A percentile compares a stretch with the other conserved stretches of the same genome.
Evolutionary conservation across 1,140 invertebrate genomes (phyloP).

Genomic region (Caligus rogercresseyi): DNA sequence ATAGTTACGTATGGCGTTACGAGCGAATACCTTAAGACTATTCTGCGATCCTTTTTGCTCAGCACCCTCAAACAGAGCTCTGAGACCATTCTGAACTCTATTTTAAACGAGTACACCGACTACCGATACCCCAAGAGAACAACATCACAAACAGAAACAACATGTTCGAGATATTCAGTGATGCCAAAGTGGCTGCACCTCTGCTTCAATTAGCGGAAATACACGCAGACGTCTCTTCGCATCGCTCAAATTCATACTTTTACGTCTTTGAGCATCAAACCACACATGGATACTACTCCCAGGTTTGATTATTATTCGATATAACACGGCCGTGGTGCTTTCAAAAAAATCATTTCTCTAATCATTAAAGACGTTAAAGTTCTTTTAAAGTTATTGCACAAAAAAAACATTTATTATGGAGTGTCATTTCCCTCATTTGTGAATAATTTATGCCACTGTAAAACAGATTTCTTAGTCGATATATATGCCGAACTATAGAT

Average conservation of each 20-base stretch:
- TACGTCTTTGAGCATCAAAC: slow-evolving; percentile 92
- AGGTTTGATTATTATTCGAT: too few relatives aligned
- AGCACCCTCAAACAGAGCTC: not conserved
- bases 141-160: slow-evolving; percentile 43
- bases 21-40: not conserved
- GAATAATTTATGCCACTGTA: too few relatives aligned
- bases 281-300: slow-evolving; percentile 68
- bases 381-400: too few relatives aligned
- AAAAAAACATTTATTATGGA: too few relatives aligned
- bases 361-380: too few relatives aligned
- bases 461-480: too few relatives aligned
- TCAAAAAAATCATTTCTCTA: too few relatives aligned
- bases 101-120: not conserved
- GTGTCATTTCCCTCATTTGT: too few relatives aligned
- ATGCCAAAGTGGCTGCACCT: slow-evolving; percentile 80
- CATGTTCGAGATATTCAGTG: slow-evolving; percentile 74
- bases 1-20: not conserved
- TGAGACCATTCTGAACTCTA: not conserved
- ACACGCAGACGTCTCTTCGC: slow-evolving; percentile 41
- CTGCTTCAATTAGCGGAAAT: slow-evolving; percentile 73
- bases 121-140: not conserved
- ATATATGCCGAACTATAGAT: too few relatives aligned
- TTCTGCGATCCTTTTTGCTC: not conserved
- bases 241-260: slow-evolving; percentile 44
- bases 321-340: too few relatives aligned